Percentiles rank a stretch among this genome's conserved stretches.
These are phyloP conservation scores for Sphinx pinastri DNA, from an alignment of 2,888 invertebrate genomes.

Conservation along the genomic window DNA sequence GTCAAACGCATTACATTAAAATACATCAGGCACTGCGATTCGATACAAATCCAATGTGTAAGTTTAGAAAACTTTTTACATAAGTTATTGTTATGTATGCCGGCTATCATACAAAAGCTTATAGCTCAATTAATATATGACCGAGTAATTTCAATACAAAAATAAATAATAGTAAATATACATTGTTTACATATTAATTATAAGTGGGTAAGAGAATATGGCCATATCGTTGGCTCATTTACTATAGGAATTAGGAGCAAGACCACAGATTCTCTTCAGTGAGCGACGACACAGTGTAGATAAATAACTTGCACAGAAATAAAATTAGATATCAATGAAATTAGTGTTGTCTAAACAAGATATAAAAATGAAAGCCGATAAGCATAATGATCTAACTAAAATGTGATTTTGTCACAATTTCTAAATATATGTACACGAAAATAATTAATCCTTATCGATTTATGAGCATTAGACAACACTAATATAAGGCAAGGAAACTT, in stretches of 20 bases:
- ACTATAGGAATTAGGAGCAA: background rate
- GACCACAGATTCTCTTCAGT: background rate
- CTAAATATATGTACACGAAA: background rate
- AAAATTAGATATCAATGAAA: background rate
- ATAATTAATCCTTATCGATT: background rate
- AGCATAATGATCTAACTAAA: background rate
- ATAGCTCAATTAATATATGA: constrained; percentile 17
- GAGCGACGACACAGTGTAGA: constrained; percentile 3
- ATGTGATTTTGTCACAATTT: background rate
- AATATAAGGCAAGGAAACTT: constrained; percentile 1
- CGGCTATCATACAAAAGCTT: constrained; percentile 20
- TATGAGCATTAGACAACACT: background rate
- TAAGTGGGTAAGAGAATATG: background rate
- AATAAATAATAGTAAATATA: constrained; percentile 22
- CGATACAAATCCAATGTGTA: constrained; percentile 39
- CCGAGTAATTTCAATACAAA: constrained; percentile 16
- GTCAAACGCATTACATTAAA: constrained; percentile 6
- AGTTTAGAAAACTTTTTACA: constrained; percentile 25
- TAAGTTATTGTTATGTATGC: constrained; percentile 10
- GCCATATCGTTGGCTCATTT: constrained; percentile 10
- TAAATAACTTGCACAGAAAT: too few species aligned
- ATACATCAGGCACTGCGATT: constrained; percentile 43
- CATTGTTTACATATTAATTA: constrained; percentile 14
- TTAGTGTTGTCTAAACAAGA: background rate
- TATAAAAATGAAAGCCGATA: background rate